Percentiles rank a stretch among this genome's conserved stretches.
Conservation (phyloP, 1,140 invertebrate genomes). For the Leptopilina clavipes region DNA sequence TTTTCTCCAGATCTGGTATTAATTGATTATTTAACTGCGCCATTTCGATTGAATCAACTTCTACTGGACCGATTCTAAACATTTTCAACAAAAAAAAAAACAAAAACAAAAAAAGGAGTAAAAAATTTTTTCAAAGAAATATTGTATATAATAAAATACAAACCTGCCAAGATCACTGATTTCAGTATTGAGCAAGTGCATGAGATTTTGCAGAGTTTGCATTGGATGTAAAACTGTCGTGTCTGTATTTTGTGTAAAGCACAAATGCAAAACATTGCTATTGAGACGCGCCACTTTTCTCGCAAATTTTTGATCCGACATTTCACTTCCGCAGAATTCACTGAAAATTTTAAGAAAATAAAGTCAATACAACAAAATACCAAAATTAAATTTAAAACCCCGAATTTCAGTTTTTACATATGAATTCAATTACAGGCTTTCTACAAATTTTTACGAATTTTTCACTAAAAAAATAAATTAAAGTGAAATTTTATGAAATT, state of each 20-base stretch:
- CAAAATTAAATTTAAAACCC: too few relatives aligned
- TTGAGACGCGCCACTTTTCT: slow-evolving; percentile 86
- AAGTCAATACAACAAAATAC: too few relatives aligned
- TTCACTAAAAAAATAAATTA: too few relatives aligned
- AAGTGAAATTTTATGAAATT: too few relatives aligned
- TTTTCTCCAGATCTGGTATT: slow-evolving; percentile 77
- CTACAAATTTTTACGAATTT: too few relatives aligned
- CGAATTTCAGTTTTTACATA: too few relatives aligned
- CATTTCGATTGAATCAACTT: slow-evolving; percentile 75
- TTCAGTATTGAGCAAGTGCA: slow-evolving; percentile 81
- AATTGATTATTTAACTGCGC: slow-evolving; percentile 79
- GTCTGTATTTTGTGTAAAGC: slow-evolving; percentile 86
- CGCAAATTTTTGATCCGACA: slow-evolving; percentile 83
- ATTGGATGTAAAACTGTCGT: slow-evolving; percentile 79
- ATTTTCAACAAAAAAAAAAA: too few relatives aligned
- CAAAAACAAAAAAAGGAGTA: slow-evolving; percentile 5
- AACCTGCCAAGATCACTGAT: slow-evolving; percentile 83
- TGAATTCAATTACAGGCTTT: too few relatives aligned
- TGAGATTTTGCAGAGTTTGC: slow-evolving; percentile 84
- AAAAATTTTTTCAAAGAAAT: neutral
- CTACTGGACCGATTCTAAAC: slow-evolving; percentile 77
- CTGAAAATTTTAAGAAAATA: slow-evolving; percentile 72
- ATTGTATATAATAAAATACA: slow-evolving; percentile 33
- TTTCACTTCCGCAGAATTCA: slow-evolving; percentile 83
- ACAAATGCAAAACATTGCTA: slow-evolving; percentile 87